A percentile compares a stretch with the other conserved stretches of the same genome.
These are phyloP conservation scores for Eugnorisma glareosa DNA, from an alignment of 2,888 invertebrate species.

Conservation along the genomic window DNA sequence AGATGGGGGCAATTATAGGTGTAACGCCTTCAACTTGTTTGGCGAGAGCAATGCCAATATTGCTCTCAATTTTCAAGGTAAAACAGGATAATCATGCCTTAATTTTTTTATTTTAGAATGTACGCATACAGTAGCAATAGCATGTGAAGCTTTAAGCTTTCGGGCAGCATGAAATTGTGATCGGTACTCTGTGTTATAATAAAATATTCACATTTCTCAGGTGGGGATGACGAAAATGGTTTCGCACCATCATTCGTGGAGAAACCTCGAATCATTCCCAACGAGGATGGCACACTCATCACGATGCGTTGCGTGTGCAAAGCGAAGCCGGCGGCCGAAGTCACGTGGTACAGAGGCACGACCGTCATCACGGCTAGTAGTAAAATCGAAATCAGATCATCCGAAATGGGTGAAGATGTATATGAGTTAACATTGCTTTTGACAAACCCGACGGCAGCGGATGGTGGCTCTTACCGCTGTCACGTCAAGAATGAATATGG, in stretches of 20 bases:
- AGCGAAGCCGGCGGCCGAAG: constrained; percentile 98
- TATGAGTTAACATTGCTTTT: constrained; percentile 95
- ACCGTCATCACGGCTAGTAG: constrained; percentile 95
- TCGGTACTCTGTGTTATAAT: constrained; percentile 54
- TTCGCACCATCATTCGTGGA: constrained; percentile 99
- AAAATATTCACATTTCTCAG: constrained; percentile 86
- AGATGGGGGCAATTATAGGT: constrained; percentile 99
- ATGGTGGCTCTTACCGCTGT: constrained; percentile 93
- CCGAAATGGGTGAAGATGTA: constrained; percentile 94
- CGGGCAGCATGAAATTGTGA: constrained; percentile 81
- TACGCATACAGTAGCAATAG: constrained; percentile 90
- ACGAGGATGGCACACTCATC: constrained; percentile 98
- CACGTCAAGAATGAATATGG: constrained; percentile 98
- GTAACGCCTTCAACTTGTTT: constrained; percentile 99
- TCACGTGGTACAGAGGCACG: constrained; percentile 98
- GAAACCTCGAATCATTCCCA: constrained; percentile 99
- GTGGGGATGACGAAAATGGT: constrained; percentile 97
- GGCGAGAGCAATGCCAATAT: constrained; percentile 99
- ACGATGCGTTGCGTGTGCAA: constrained; percentile 99
- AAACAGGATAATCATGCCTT: constrained; percentile 72
- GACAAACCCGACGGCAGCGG: constrained; percentile 89
- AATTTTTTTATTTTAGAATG: constrained; percentile 73
- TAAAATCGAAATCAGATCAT: constrained; percentile 95
- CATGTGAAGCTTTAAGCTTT: constrained; percentile 87
- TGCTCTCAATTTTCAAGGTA: constrained; percentile 99